A percentile compares a stretch with the other conserved stretches of the same genome.
phyloP scores from a whole-genome alignment of 2,797 vertebrate genomes.

The Clarias pachynema region DNA sequence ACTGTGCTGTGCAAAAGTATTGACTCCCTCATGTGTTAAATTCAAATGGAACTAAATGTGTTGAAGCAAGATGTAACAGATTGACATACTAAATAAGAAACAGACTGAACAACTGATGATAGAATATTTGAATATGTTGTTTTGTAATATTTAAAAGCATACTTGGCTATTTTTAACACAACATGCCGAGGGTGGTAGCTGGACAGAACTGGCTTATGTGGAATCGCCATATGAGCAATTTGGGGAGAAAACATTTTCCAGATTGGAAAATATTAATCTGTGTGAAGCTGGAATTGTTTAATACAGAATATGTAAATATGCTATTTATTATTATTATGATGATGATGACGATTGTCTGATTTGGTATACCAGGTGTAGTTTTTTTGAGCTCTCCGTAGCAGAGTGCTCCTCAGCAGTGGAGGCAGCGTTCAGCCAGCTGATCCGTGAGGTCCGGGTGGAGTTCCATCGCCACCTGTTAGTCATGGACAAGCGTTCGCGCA shows the following conservation, averaged over 20 bases:
- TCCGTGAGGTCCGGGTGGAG: conserved; percentile 71
- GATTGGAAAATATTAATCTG: background rate
- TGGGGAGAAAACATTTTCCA: background rate
- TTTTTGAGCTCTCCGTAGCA: conserved; percentile 76
- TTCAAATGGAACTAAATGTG: background rate
- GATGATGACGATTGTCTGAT: background rate
- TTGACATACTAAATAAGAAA: background rate
- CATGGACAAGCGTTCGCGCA: conserved; percentile 72
- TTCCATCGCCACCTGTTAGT: conserved; percentile 69
- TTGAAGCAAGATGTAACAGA: background rate
- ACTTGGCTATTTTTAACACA: background rate
- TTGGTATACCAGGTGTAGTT: conserved; percentile 64
- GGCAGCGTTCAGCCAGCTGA: conserved; percentile 67
- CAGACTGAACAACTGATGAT: background rate
- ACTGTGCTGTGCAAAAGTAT: too few species aligned
- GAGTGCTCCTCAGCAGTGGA: conserved; percentile 69
- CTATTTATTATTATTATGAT: background rate
- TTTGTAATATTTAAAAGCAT: background rate
- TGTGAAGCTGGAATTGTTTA: background rate
- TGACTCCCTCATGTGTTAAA: background rate
- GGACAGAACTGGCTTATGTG: background rate
- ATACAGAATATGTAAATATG: background rate
- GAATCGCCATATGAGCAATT: background rate
- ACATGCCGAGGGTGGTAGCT: background rate
- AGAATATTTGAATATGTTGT: background rate